These are phyloP conservation scores for Mamestra brassicae DNA, from an alignment of 2,888 invertebrate species.

Conservation along the genomic window DNA sequence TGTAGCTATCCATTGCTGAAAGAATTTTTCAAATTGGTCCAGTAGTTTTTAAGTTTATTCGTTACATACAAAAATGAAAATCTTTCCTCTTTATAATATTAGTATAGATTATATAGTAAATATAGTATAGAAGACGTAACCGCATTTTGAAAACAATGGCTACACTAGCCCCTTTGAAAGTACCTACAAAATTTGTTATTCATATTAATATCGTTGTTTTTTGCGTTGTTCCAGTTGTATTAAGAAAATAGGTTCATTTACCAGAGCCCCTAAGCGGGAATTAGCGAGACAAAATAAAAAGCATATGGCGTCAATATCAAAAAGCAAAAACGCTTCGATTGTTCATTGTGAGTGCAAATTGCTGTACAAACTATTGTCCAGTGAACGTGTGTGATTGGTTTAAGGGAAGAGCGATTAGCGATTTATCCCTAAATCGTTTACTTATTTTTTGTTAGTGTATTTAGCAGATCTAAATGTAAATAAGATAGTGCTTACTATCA, in stretches of 20 bases:
- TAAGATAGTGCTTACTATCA: too few species aligned
- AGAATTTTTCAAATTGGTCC: too few species aligned
- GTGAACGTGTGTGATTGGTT: constrained; percentile 26
- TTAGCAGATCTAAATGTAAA: too few species aligned
- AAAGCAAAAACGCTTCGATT: constrained; percentile 72
- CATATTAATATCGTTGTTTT: neutral
- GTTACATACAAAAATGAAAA: too few species aligned
- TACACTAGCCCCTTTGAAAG: neutral
- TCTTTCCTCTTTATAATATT: too few species aligned
- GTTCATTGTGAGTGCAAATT: constrained; percentile 83
- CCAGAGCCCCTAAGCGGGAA: constrained; percentile 74
- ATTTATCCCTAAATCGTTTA: neutral
- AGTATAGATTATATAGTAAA: too few species aligned
- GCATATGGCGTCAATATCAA: constrained; percentile 81
- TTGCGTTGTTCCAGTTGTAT: constrained; percentile 32
- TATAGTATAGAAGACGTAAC: neutral
- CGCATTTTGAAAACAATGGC: neutral
- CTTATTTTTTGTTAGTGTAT: too few species aligned
- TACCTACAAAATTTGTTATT: constrained; percentile 3
- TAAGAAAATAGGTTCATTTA: constrained; percentile 60
- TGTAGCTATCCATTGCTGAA: too few species aligned
- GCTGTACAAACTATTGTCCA: constrained; percentile 78
- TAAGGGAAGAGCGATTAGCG: constrained; percentile 8
- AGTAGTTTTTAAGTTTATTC: too few species aligned
- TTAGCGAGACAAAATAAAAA: constrained; percentile 76